Evolutionary conservation across 2,113 vertebrate species (phyloP).

Genomic region (Bolborhynchus lineola): DNA sequence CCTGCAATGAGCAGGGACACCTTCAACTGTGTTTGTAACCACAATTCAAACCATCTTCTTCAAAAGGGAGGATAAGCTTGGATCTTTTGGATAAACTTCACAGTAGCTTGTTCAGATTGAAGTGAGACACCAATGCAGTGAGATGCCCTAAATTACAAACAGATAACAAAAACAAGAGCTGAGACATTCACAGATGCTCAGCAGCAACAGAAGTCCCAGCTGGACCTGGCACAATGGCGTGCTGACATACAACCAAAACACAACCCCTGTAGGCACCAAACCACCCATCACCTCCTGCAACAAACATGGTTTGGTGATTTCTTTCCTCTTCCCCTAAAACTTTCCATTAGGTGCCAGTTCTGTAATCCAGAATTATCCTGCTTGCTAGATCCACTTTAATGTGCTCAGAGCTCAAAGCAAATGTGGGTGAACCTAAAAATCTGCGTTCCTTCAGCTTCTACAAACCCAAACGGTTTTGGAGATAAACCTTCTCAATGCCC

Average conservation of each 20-base stretch:
- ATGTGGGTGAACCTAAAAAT: background rate
- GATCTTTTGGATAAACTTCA: background rate
- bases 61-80: background rate
- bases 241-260: background rate
- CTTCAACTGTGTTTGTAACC: background rate
- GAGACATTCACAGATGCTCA: background rate
- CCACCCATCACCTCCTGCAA: background rate
- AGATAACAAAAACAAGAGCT: background rate
- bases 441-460: background rate
- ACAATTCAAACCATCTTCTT: background rate
- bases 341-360: background rate
- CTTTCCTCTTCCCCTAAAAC: background rate
- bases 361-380: background rate
- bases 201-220: background rate
- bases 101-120: background rate
- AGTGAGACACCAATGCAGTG: background rate
- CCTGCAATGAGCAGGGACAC: background rate
- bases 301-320: background rate
- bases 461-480: background rate
- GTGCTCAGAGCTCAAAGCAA: background rate
- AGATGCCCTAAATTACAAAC: background rate
- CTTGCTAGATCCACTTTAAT: background rate
- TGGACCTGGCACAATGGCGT: fast-evolving
- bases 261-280: background rate
- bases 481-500: fast-evolving